Base-by-base conservation (phyloP, 2,888 invertebrate genomes). In the Lamproptera curius region DNA sequence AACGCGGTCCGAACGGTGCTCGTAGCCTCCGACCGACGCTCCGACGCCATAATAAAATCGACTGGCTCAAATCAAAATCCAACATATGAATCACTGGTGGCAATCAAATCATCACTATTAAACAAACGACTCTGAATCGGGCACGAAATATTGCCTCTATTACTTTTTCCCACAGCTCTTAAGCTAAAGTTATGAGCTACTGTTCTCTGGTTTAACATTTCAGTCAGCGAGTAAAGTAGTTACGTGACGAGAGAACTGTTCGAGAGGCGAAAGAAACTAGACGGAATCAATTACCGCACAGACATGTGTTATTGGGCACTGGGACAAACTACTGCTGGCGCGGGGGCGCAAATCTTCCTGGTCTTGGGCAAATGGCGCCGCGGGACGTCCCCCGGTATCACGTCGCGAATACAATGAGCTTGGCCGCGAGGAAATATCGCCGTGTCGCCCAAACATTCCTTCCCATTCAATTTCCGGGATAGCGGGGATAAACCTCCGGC, bases 311-410 rank as follows among this genome's bases (percentile, higher is more conserved):
- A 46, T 38, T 36, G 44, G 16, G 16, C 48, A 44, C 11, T 42
- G 11, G 42, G 46, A 47, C 35, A 44, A 37, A 31, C 36, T 26
- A 39, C 36, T 35, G 26, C 64, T 56, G 56, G 51, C 52, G 47
- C 45, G 41, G 37, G 52, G 52, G 65, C 74, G 78, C 77, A 77
- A 73, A 70, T 70, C 63, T 67, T 60, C 53, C 68, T 66, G 76
- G 74, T 73, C 72, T 56, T 66, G 67, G 63, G 71, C 79, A 79
- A 81, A 80, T 76, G 63, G 71, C 78, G 34, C 78, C 50, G 64
- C 73, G 67, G 79, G 79, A 70, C 56, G 50, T n/a, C 26, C 58
- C 57, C 61, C 50, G 55, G 49, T 57, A 66, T 64, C 66, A 63
- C 64, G 64, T 55, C 58, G 54, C 54, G 59, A 55, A 56, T 35